Conservation (phyloP, 2,113 vertebrate species). For the Hyla sarda region DNA sequence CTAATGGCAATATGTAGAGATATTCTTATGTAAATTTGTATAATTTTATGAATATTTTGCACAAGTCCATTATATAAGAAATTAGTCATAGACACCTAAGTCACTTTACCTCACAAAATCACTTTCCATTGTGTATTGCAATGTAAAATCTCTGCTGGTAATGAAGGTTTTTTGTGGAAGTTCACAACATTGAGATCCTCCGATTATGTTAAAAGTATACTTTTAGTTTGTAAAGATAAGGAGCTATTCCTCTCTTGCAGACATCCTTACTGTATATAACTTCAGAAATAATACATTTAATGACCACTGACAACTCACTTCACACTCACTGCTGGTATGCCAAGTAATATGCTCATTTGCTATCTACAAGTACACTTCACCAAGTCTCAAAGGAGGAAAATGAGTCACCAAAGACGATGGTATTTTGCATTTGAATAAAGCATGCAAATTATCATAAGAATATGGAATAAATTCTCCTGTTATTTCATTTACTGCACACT, state of each 20-base stretch:
- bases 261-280: neutral
- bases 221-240: neutral
- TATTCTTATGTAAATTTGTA: no score
- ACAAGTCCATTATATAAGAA: neutral
- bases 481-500: neutral
- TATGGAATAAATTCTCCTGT: neutral
- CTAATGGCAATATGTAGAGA: no score
- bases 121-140: neutral
- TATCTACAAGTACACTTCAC: constrained; percentile 21
- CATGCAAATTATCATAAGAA: neutral
- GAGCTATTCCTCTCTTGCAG: neutral
- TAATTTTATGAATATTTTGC: no score
- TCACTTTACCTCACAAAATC: neutral
- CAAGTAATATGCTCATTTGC: constrained; percentile 4
- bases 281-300: constrained; percentile 26
- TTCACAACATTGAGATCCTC: neutral
- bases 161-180: neutral
- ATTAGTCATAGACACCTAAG: neutral
- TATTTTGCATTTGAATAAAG: neutral
- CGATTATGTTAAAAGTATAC: neutral
- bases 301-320: constrained; percentile 17
- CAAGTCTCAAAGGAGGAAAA: neutral
- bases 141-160: neutral
- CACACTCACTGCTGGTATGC: neutral
- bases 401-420: neutral